A percentile compares a stretch with the other conserved stretches of the same genome.
These are phyloP conservation scores for Siniperca undulata DNA, from an alignment of 2,797 vertebrate genomes.

Conservation along the genomic window DNA sequence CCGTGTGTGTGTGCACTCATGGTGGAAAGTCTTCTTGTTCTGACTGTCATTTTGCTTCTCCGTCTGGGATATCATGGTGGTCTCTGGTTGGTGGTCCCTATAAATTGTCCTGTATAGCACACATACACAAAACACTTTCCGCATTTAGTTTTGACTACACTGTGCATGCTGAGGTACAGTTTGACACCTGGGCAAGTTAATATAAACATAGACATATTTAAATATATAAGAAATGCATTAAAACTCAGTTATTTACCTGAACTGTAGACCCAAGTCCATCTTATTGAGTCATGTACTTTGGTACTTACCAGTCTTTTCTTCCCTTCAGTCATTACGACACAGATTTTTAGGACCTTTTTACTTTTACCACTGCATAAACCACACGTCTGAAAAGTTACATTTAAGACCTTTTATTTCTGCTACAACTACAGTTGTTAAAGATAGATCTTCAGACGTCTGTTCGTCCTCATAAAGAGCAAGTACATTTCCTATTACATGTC, in stretches of 20 bases:
- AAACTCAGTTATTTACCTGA: slow-evolving; percentile 44
- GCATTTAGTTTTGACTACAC: slow-evolving; percentile 26
- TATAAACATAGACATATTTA: slow-evolving; percentile 46
- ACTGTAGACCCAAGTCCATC: slow-evolving; percentile 2
- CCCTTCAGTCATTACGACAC: slow-evolving; percentile 27
- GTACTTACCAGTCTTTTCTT: slow-evolving; percentile 18
- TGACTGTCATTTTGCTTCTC: slow-evolving; percentile 54
- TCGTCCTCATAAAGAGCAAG: slow-evolving; percentile 61
- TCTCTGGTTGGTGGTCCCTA: slow-evolving; percentile 64
- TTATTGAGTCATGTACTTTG: slow-evolving; percentile 3
- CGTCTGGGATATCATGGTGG: slow-evolving; percentile 46
- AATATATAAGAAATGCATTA: slow-evolving; percentile 25
- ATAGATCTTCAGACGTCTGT: slow-evolving; percentile 48
- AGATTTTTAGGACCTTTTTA: slow-evolving; percentile 32
- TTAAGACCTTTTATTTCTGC: slow-evolving; percentile 46
- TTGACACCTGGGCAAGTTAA: slow-evolving; percentile 37
- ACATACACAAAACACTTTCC: slow-evolving; percentile 25
- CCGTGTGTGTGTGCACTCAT: neutral
- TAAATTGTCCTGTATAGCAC: slow-evolving; percentile 33
- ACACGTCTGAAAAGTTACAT: slow-evolving; percentile 21
- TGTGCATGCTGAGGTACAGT: slow-evolving; percentile 39
- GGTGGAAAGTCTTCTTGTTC: slow-evolving; percentile 51
- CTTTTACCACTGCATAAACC: slow-evolving; percentile 22
- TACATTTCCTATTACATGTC: slow-evolving; percentile 68
- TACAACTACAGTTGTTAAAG: slow-evolving; percentile 40